Evolutionary conservation across 2,113 vertebrate genomes (phyloP), one percentile per base, ranked within the genome.

Genomic region (Petaurus breviceps): DNA sequence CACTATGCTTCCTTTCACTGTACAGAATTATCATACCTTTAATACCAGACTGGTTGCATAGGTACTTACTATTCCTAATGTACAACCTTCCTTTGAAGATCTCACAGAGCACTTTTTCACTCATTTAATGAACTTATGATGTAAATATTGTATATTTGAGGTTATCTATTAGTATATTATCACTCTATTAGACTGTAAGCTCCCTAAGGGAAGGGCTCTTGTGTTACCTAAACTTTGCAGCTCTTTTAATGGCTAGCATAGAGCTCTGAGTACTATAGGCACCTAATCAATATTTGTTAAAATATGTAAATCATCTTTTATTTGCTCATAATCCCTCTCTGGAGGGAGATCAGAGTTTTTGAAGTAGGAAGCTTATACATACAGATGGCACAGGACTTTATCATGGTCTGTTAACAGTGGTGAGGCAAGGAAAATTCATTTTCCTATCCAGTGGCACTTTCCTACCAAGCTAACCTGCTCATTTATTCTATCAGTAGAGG

Each of bases 361-460:
- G 0, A 12, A 93, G 89, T 2, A 51, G 51, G 90, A 94, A 3
- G 90, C 77, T 12, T 28, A 6, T 0, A 3, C 0, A 28, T 26
- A 52, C 37, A 10, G 50, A 25, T 28, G 14, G 61, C 46, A 3
- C 0, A 1, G 54, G 46, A 23, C 43, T 37, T 49, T 46, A 9
- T 8, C 2, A 3, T 23, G 3, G 24, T 54, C 68, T 51, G 7
- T 3, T 2, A 25, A 8, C 89, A 52, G 5, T 0, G 0, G 0
- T 16, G 3, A 43, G 51, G 14, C 10, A 84, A 84, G n/a, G 68
- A 23, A 84, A 84, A 84, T 84, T 84, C 68, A 84, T 84, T 84
- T 84, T 84, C 68, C 16, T 84, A 84, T 43, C n/a, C 68, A 84
- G 4, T 8, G 14, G 14, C 68, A 84, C 37, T 84, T 84, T 43